Evolutionary conservation across 2,888 invertebrate species (phyloP).

Genomic region (Stratiomys singularior): DNA sequence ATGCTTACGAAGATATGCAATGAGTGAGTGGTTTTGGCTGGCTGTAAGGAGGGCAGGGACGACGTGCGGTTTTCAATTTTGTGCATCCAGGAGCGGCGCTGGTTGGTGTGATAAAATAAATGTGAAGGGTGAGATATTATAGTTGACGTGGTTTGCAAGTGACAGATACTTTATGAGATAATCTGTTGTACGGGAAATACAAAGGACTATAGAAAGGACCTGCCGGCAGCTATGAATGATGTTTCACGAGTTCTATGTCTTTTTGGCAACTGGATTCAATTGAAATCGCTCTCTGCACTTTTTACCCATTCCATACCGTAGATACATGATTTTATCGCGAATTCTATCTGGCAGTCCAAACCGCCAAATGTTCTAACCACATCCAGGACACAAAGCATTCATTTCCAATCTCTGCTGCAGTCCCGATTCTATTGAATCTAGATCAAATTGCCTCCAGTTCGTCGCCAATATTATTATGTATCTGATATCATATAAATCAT

Average conservation of each 20-base stretch:
- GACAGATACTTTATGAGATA: background rate
- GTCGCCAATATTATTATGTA: constrained; percentile 28
- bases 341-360: background rate
- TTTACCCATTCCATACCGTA: background rate
- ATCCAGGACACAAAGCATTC: background rate
- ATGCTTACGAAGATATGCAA: constrained; percentile 29
- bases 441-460: constrained; percentile 3
- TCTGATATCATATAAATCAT: constrained; percentile 35
- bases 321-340: background rate
- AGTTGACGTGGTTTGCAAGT: background rate
- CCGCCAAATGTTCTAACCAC: background rate
- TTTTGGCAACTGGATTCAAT: background rate
- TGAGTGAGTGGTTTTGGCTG: background rate
- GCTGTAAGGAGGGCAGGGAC: background rate
- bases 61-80: constrained; percentile 41
- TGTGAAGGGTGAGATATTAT: constrained; percentile 11
- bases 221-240: background rate
- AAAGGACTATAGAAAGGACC: background rate
- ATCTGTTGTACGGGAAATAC: background rate
- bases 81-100: background rate
- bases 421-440: background rate
- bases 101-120: constrained; percentile 23
- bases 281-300: background rate
- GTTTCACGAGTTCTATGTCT: background rate
- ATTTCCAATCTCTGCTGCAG: background rate